These are phyloP conservation scores for Sesia bembeciformis DNA, from an alignment of 2,888 invertebrate species.

Conservation along the genomic window DNA sequence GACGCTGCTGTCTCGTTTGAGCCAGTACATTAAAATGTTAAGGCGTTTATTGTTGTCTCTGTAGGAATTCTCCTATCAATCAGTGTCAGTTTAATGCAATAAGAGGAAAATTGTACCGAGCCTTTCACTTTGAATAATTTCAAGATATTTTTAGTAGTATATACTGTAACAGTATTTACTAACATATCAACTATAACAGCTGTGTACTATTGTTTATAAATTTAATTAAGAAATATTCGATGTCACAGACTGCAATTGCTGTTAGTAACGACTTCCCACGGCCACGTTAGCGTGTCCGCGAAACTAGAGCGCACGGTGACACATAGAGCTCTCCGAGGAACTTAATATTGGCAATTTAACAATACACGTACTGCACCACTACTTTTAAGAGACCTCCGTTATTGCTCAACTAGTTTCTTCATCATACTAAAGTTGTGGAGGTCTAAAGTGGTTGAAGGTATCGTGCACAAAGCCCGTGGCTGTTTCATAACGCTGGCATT, in stretches of 20 bases:
- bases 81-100: constrained; percentile 3
- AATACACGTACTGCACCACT: constrained; percentile 27
- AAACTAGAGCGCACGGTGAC: constrained; percentile 57
- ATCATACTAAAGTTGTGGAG: constrained; percentile 15
- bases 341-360: constrained; percentile 46
- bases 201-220: no score
- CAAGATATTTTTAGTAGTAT: no score
- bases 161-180: constrained; percentile 12
- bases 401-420: constrained; percentile 2
- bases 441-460: constrained; percentile 27
- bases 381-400: constrained; percentile 26
- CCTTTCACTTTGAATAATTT: no score
- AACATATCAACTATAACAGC: no score
- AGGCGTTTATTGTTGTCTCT: constrained; percentile 6
- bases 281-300: constrained; percentile 32
- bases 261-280: constrained; percentile 57
- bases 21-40: constrained; percentile 3
- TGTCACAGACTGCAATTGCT: constrained; percentile 36
- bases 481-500: constrained; percentile 51
- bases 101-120: background rate
- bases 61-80: constrained; percentile 1
- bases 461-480: constrained; percentile 26
- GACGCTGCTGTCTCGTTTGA: constrained; percentile 1
- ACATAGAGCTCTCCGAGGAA: constrained; percentile 41
- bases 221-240: constrained; percentile 29